Evolutionary conservation across 2,797 vertebrate genomes (phyloP).

Genomic region (Phalloptychus januarius): DNA sequence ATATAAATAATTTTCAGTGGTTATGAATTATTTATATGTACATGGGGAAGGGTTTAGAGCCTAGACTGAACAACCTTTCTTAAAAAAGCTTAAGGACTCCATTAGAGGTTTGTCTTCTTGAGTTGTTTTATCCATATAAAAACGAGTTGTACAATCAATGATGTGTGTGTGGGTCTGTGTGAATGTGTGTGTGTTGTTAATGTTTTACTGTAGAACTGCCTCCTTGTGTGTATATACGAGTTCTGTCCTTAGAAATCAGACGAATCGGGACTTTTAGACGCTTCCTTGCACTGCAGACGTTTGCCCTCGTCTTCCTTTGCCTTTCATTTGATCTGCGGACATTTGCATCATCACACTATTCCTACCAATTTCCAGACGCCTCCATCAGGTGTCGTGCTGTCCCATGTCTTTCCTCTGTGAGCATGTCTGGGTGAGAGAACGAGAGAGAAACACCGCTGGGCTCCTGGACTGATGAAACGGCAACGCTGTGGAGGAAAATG

Average conservation of each 20-base stretch:
- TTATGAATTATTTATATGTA: conserved; percentile 50
- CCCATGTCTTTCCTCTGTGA: conserved; percentile 34
- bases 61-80: conserved; percentile 5
- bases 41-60: conserved; percentile 22
- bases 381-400: conserved; percentile 45
- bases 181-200: neutral
- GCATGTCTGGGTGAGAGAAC: conserved; percentile 7
- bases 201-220: neutral
- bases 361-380: conserved; percentile 28
- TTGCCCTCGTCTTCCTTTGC: conserved; percentile 42
- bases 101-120: neutral
- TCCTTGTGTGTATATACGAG: conserved; percentile 9
- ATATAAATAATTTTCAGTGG: conserved; percentile 56
- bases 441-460: conserved; percentile 12
- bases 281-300: conserved; percentile 57
- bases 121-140: neutral
- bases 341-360: conserved; percentile 53
- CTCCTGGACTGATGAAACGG: conserved; percentile 7
- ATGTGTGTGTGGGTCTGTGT: conserved; percentile 15
- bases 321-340: conserved; percentile 49
- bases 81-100: neutral
- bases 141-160: conserved; percentile 3
- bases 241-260: neutral
- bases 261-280: neutral
- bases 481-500: conserved; percentile 18